Evolutionary conservation across 2,113 vertebrate genomes (phyloP).

Genomic region (Thalassoma bifasciatum): DNA sequence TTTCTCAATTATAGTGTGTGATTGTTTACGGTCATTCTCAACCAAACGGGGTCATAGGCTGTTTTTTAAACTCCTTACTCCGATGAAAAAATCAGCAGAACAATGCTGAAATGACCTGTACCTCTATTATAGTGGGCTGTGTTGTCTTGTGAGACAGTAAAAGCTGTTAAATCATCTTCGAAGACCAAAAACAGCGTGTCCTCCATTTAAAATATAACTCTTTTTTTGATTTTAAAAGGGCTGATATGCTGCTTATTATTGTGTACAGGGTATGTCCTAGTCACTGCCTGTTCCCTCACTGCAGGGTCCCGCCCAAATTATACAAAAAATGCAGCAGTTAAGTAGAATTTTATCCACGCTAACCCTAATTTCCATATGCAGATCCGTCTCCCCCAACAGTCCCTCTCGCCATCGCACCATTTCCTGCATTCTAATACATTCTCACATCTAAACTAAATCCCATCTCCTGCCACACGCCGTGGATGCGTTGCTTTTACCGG

Average conservation of each 20-base stretch:
- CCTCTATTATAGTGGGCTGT: background rate
- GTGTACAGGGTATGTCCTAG: background rate
- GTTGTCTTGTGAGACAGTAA: background rate
- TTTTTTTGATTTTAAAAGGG: background rate
- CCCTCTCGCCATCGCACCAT: constrained; percentile 88
- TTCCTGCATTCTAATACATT: constrained; percentile 88
- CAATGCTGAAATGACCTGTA: background rate
- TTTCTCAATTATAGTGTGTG: background rate
- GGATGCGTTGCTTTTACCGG: constrained; percentile 64
- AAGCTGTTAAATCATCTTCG: background rate
- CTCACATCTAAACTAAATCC: constrained; percentile 81
- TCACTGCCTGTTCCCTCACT: constrained; percentile 20
- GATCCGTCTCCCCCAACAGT: constrained; percentile 93
- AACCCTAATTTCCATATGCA: constrained; percentile 99
- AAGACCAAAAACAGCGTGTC: background rate
- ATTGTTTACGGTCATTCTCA: rapidly evolving
- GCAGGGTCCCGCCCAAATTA: constrained; percentile 81
- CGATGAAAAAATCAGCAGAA: background rate
- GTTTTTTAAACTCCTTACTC: background rate
- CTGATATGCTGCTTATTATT: background rate
- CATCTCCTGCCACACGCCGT: constrained; percentile 55
- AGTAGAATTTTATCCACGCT: constrained; percentile 90
- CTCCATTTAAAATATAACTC: background rate
- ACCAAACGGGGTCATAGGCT: background rate
- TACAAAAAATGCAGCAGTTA: constrained; percentile 85